Evolutionary conservation across 2,797 vertebrate species (phyloP), one percentile per base, ranked within the genome.

Genomic region (Pseudochaenichthys georgianus): DNA sequence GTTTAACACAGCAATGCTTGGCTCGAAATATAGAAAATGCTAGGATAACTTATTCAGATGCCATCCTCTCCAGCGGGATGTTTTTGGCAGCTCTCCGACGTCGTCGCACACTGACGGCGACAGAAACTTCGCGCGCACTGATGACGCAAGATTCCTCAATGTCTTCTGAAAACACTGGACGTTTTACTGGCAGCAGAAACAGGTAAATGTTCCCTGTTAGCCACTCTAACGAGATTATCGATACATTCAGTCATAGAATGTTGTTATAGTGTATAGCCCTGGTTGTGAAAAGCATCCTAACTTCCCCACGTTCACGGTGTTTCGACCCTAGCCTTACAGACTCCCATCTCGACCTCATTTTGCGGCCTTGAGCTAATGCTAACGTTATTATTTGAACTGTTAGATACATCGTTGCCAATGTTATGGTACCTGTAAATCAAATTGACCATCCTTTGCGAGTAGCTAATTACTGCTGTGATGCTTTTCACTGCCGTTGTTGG

Each of bases 321-420:
- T 10, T 64, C 62, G 67, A 57, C 5, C n/a, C 5, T 9, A 58
- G 42, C 10, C 6, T 54, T 67, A 54, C 57, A 58, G 71, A 79
- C 78, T 54, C 62, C 68, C 53, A 46, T 13, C 23, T 54, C 80
- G 76, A 80, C 86, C 80, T 75, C 11, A 31, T 54, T 70, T 80
- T 55, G 86, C 83, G 92, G 92, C 90, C 92, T 89, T 74, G n/a
- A 64, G 84, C 85, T 91, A 84, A 85, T 6, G 88, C 82, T 81
- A 87, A 75, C 61, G 58, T 8, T 16, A 6, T 8, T 16, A 8
- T 41, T 0, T 23, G 5, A 10, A 47, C 3, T 2, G 60, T 12
- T 13, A 46, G 11, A 3, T 3, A 21, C 2, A 48, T 52, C 2
- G 48, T 13, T 9, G 8, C 6, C 3, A 19, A 5, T 10, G 11